These are phyloP conservation scores for Protodeltote pygarga DNA, from an alignment of 2,888 invertebrate genomes.

Conservation along the genomic window DNA sequence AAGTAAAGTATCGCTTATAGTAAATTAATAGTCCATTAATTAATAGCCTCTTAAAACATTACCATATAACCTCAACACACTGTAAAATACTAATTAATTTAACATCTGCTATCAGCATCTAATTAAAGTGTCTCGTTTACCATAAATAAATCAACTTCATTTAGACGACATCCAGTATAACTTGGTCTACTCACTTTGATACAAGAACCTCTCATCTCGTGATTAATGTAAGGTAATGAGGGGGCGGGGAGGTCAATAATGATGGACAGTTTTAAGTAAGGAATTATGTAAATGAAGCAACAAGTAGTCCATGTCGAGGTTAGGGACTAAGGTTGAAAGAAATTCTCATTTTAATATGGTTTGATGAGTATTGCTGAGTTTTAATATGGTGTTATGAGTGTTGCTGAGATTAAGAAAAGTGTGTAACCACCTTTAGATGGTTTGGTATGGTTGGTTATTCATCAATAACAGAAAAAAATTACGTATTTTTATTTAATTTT, in stretches of 20 bases:
- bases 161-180: neutral
- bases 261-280: constrained; percentile 35
- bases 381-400: neutral
- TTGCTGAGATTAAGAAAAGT: no score
- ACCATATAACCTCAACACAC: no score
- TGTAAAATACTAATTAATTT: no score
- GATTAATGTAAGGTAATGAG: constrained; percentile 13
- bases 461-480: no score
- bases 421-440: no score
- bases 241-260: constrained; percentile 11
- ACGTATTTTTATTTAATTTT: no score
- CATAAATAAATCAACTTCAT: constrained; percentile 14
- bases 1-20: no score
- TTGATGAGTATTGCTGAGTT: no score
- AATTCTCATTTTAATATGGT: constrained; percentile 18
- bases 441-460: no score
- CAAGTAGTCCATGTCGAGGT: constrained; percentile 31
- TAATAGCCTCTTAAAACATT: no score
- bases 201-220: neutral
- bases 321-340: constrained; percentile 23
- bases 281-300: constrained; percentile 43
- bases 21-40: no score
- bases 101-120: constrained; percentile 17
- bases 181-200: neutral
- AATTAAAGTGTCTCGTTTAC: constrained; percentile 6